A percentile compares a stretch with the other conserved stretches of the same genome.
phyloP scores from a whole-genome alignment of 2,797 vertebrate genomes.

The Ambastaia sidthimunki region DNA sequence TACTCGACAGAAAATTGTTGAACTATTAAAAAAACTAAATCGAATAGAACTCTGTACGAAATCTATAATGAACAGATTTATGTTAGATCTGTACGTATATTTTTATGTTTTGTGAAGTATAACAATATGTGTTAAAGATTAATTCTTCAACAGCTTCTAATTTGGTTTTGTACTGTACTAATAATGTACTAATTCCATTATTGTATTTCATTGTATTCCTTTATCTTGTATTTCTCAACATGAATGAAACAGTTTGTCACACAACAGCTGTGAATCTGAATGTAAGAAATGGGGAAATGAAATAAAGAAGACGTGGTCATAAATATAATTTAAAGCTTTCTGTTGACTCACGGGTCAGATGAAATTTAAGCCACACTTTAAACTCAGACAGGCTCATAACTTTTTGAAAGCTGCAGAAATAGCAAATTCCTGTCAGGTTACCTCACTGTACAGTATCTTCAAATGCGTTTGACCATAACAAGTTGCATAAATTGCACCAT shows the following conservation, averaged over 20 bases:
- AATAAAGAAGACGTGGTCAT: constrained; percentile 6
- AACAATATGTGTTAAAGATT: not conserved
- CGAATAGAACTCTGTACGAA: not conserved
- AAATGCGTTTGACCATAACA: constrained; percentile 28
- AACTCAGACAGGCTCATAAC: constrained; percentile 27
- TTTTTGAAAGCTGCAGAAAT: constrained; percentile 50
- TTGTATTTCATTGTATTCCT: no score
- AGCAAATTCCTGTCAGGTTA: constrained; percentile 33
- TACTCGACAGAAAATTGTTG: not conserved
- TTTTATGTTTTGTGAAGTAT: not conserved
- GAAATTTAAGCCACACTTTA: constrained; percentile 27
- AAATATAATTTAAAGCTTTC: constrained; percentile 38
- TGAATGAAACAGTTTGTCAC: not conserved
- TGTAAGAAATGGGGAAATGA: constrained; percentile 9
- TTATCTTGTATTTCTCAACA: not conserved
- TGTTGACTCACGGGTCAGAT: constrained; percentile 49
- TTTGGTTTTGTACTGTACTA: not conserved
- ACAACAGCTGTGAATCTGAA: not conserved
- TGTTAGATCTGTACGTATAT: not conserved
- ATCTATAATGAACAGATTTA: not conserved
- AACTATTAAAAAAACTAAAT: not conserved
- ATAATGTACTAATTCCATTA: not conserved
- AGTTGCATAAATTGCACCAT: no score
- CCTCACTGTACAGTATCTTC: constrained; percentile 18
- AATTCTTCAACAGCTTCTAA: not conserved